A percentile compares a stretch with the other conserved stretches of the same genome.
Conservation (phyloP, 2,113 vertebrate species). For the Periophthalmus modestus region DNA sequence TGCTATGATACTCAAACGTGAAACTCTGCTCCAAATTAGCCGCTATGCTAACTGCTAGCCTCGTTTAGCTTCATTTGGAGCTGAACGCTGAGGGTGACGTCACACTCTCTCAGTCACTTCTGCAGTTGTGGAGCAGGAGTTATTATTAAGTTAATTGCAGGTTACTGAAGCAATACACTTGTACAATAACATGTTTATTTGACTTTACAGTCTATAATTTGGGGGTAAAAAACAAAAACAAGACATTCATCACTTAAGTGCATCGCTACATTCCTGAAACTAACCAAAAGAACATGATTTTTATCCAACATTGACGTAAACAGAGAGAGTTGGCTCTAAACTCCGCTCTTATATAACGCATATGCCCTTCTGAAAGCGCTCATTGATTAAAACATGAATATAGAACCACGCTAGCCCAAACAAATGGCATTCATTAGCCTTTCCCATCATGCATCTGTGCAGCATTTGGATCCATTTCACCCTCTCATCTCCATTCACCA, state of each 20-base stretch:
- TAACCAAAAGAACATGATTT: neutral
- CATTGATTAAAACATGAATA: constrained; percentile 2
- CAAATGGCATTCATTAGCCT: constrained; percentile 5
- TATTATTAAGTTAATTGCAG: no score
- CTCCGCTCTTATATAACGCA: neutral
- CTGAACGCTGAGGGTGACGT: no score
- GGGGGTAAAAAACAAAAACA: no score
- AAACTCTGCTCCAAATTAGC: no score
- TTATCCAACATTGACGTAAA: neutral
- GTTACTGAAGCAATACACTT: no score
- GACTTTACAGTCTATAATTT: no score
- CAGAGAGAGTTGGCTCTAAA: neutral
- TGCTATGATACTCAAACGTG: no score
- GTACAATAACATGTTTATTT: no score
- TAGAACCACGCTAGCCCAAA: neutral
- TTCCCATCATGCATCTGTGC: neutral
- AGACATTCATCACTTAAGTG: neutral
- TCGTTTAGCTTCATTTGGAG: no score
- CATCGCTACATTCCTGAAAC: neutral
- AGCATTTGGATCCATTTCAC: constrained; percentile 19
- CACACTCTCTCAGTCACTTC: no score
- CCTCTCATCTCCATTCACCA: constrained; percentile 14
- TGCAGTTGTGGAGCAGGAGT: no score
- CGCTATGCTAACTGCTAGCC: no score
- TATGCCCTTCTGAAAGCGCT: neutral